A percentile compares a stretch with the other conserved stretches of the same genome.
phyloP scores from a whole-genome alignment of 2,888 invertebrate genomes.

The Ectemnius continuus region DNA sequence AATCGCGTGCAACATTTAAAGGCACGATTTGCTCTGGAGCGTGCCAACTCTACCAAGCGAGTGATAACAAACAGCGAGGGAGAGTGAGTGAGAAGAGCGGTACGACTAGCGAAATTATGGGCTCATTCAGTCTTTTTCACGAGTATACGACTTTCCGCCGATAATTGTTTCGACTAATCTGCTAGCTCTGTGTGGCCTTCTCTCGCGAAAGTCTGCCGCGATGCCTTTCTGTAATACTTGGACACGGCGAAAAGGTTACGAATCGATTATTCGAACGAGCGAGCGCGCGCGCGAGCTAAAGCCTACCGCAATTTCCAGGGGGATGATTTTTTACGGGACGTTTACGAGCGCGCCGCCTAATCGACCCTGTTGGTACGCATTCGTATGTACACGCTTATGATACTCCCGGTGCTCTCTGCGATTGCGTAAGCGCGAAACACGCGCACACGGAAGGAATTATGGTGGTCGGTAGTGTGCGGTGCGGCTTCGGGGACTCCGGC shows the following conservation, averaged over 20 bases:
- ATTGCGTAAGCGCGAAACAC: slow-evolving; percentile 35
- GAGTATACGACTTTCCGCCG: background rate
- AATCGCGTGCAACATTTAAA: slow-evolving; percentile 41
- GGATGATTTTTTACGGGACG: background rate
- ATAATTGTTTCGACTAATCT: slow-evolving; percentile 20
- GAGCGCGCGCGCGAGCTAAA: background rate
- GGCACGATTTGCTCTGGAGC: slow-evolving; percentile 35
- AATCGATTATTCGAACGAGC: background rate
- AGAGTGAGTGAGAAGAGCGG: slow-evolving; percentile 6
- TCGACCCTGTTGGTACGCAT: background rate
- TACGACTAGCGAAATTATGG: slow-evolving; percentile 48
- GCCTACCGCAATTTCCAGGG: background rate
- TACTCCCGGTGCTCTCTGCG: background rate
- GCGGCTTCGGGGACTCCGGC: slow-evolving; percentile 8
- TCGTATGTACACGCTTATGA: background rate
- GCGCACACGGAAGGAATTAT: slow-evolving; percentile 35
- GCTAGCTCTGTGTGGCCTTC: background rate
- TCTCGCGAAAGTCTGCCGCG: slow-evolving; percentile 20
- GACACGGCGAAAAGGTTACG: background rate
- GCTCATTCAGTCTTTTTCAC: slow-evolving; percentile 26
- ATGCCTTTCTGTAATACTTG: slow-evolving; percentile 21
- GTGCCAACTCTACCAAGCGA: background rate
- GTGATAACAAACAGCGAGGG: background rate
- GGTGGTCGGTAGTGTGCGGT: background rate
- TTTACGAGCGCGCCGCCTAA: background rate